Percentiles rank a stretch among this genome's conserved stretches.
Evolutionary conservation across 2,888 invertebrate species (phyloP).

Genomic region (Drosophila pegasa): DNA sequence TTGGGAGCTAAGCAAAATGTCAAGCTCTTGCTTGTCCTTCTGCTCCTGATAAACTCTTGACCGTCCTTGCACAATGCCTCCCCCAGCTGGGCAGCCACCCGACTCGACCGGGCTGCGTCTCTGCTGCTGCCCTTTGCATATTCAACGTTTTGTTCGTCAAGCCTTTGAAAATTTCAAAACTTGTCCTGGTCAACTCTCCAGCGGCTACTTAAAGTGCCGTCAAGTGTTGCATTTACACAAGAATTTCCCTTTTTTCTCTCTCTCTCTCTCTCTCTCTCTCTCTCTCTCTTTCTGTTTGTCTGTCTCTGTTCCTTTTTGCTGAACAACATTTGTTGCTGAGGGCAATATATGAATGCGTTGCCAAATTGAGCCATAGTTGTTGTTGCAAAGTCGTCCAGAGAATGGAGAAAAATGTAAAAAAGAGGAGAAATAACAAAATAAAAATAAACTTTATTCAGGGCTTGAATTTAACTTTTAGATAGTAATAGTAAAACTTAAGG

Average conservation of each 20-base stretch:
- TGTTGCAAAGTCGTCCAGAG: background rate
- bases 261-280: background rate
- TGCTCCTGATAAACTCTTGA: constrained; percentile 61
- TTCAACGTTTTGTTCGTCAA: constrained; percentile 48
- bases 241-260: constrained; percentile 14
- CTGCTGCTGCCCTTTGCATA: constrained; percentile 43
- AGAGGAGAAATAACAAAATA: background rate
- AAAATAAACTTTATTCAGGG: background rate
- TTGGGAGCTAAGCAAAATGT: constrained; percentile 61
- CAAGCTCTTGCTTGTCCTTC: constrained; percentile 45
- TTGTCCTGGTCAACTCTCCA: constrained; percentile 46
- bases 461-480: background rate
- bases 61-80: constrained; percentile 49
- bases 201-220: constrained; percentile 53
- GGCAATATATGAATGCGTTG: constrained; percentile 22
- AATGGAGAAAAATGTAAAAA: background rate
- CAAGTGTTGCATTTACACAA: constrained; percentile 30
- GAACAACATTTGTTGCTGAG: constrained; percentile 2
- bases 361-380: constrained; percentile 9
- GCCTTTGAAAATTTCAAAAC: constrained; percentile 55
- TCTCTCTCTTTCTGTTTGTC: background rate
- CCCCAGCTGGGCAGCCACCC: constrained; percentile 30
- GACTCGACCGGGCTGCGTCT: constrained; percentile 1
- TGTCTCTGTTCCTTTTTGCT: background rate
- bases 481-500: background rate